Percentiles rank a stretch among this genome's conserved stretches.
These are phyloP conservation scores for Vultur gryphus DNA, from an alignment of 2,797 vertebrate species.

Conservation along the genomic window DNA sequence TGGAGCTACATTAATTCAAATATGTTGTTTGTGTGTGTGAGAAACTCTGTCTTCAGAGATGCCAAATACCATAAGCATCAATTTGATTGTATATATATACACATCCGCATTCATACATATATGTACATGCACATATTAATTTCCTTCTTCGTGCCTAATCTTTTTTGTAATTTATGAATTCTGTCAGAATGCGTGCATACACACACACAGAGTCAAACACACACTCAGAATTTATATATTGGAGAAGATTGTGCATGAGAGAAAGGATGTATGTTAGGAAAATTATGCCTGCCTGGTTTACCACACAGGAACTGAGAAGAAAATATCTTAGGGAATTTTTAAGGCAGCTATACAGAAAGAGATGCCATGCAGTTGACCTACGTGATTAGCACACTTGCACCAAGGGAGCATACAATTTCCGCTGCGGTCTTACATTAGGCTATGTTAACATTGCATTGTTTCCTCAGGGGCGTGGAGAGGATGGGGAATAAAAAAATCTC, in stretches of 20 bases:
- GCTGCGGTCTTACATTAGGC: not conserved
- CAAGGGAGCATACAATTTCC: not conserved
- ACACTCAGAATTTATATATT: not conserved
- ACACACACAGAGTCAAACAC: not conserved
- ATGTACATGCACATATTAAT: not conserved
- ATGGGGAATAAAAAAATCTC: not conserved
- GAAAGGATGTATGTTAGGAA: not conserved
- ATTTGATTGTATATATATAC: not conserved
- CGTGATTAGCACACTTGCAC: not conserved
- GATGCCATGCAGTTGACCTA: not conserved
- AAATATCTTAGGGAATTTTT: not conserved
- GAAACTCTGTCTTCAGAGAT: not conserved
- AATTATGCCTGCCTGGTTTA: not conserved
- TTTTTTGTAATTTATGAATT: not conserved
- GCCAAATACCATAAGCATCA: not conserved
- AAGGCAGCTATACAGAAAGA: not conserved
- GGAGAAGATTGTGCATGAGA: not conserved
- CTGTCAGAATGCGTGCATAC: not conserved
- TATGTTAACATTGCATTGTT: not conserved
- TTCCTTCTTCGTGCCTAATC: not conserved
- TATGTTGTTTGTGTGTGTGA: not conserved
- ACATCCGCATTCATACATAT: no score
- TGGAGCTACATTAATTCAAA: not conserved
- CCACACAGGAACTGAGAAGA: not conserved
- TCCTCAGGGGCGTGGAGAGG: not conserved